Evolutionary conservation across 2,113 vertebrate genomes (phyloP), one percentile per base, ranked within the genome.

Genomic region (Chionodraco myersi): DNA sequence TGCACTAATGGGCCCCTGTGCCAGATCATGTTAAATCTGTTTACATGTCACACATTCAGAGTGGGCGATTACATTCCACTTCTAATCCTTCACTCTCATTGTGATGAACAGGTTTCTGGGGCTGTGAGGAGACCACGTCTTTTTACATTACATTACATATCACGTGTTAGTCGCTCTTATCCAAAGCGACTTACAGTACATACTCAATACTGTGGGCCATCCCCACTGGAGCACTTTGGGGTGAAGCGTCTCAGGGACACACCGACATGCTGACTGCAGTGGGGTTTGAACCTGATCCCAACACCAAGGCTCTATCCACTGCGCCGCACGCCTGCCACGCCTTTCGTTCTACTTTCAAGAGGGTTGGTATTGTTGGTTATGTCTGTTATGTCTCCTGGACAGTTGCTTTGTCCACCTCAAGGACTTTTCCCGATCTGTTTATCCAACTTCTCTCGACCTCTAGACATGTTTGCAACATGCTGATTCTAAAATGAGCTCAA

Each of bases 301-400:
- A 26, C 26, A 26, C 26, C 26, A 26, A 26, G 26, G 26, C 26
- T 26, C 26, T 26, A 26, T 2, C 26, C 26, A 26, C 26, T 26
- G 26, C 26, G 26, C 26, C 26, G 3, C 26, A 26, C 2, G 26
- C 26, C 26, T 26, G 2, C 26, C 26, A 26, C 26, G 2, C 26
- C 26, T 3, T 26, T 26, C 83, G 71, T 80, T 81, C 51, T 60
- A 1, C 79, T 58, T 59, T 82, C 66, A 30, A 6, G 57, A 18
- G 44, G 59, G 60, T 60, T 75, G 72, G 23, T 61, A n/a, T 59
- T 48, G 34, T 81, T 81, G 77, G 86, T 83, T 79, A 73, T 45
- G 11, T 68, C 71, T 77, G 86, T 83, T 79, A 73, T 45, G 11
- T 68, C 71, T 77, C 54, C 48, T 53, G 66, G 62, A 86, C 74